Evolutionary conservation across 2,113 vertebrate genomes (phyloP).

Genomic region (Chaetodon auriga): DNA sequence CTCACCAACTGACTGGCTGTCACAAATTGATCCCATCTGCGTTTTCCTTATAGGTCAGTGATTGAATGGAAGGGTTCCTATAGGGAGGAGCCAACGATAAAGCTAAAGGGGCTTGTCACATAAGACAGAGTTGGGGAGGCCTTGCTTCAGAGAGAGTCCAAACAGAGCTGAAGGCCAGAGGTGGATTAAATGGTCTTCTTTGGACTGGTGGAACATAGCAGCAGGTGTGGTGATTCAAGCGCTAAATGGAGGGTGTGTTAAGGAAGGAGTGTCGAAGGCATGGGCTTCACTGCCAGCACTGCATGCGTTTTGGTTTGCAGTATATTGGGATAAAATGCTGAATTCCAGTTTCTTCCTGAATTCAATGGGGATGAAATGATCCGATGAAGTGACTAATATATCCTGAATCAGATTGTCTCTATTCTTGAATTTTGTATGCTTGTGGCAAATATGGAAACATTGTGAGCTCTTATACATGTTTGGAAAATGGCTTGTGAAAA

Average conservation of each 20-base stretch:
- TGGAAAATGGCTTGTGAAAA: neutral
- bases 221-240: slow-evolving; percentile 50
- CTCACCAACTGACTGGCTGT: slow-evolving; percentile 7
- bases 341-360: slow-evolving; percentile 3
- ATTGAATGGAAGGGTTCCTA: slow-evolving; percentile 27
- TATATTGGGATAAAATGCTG: neutral
- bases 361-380: neutral
- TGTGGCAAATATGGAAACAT: neutral
- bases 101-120: slow-evolving; percentile 21
- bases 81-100: slow-evolving; percentile 50
- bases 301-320: neutral
- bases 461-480: neutral
- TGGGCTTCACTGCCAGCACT: neutral
- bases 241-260: slow-evolving; percentile 1
- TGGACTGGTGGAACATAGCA: slow-evolving; percentile 36
- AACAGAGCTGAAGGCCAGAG: slow-evolving; percentile 28
- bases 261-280: neutral
- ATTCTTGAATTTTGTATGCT: neutral
- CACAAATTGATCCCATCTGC: slow-evolving; percentile 13
- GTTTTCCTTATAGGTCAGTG: slow-evolving; percentile 41
- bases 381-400: neutral
- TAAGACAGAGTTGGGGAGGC: slow-evolving; percentile 19
- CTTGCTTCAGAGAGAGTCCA: slow-evolving; percentile 26
- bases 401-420: neutral
- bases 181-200: slow-evolving; percentile 35